Evolutionary conservation across 1,140 invertebrate species (phyloP).

Genomic region (Dolichoris vasculosae): DNA sequence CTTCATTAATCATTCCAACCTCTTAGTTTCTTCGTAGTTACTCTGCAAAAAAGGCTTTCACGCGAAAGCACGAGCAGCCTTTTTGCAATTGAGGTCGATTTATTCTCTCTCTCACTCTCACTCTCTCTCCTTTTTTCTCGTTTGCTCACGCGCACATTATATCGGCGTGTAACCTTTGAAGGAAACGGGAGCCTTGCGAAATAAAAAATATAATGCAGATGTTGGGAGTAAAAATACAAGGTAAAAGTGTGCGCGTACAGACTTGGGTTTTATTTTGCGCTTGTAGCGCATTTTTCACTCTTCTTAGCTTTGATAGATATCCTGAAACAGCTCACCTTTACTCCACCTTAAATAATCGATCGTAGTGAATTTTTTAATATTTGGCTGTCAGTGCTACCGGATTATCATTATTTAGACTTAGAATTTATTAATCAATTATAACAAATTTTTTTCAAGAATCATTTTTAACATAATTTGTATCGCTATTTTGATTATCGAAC

Average conservation of each 20-base stretch:
- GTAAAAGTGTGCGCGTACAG: neutral
- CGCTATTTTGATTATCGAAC: too few relatives aligned
- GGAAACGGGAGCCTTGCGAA: neutral
- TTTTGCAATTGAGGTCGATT: neutral
- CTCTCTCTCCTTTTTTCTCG: neutral
- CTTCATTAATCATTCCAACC: slow-evolving; percentile 14
- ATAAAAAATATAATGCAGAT: neutral
- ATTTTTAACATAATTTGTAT: too few relatives aligned
- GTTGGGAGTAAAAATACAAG: neutral
- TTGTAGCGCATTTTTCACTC: neutral
- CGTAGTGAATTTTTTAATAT: neutral
- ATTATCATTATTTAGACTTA: too few relatives aligned
- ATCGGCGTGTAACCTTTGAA: neutral
- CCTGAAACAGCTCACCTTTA: neutral
- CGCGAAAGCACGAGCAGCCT: neutral
- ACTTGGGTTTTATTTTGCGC: neutral
- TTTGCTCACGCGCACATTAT: neutral
- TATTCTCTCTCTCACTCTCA: neutral
- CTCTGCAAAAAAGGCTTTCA: neutral
- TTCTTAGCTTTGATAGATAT: neutral
- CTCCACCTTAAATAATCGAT: neutral
- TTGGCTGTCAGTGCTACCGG: too few relatives aligned
- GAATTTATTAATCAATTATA: too few relatives aligned
- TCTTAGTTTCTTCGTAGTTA: neutral
- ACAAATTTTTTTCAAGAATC: too few relatives aligned